Base-by-base conservation (phyloP, 2,113 vertebrate species). In the Tetrao urogallus region DNA sequence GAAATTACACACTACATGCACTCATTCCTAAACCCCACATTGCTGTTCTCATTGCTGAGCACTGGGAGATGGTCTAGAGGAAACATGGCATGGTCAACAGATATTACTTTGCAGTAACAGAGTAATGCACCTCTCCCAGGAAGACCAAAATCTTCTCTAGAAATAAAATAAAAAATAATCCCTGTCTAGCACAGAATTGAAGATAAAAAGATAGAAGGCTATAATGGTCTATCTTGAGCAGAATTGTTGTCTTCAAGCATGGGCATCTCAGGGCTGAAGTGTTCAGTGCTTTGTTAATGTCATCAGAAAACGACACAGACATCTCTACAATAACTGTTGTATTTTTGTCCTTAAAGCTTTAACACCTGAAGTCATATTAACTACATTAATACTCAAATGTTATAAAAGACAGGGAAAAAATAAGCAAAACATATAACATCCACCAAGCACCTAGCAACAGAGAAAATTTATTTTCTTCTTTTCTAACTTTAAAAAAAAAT, bases 1-100 rank as follows among this genome's bases (percentile, higher is more conserved):
- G 70, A 45, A 34, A 32, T 42, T 58, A 42, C 34, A 50, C 0
- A 0, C 11, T 52, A 7, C 40, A 42, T 0, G 0, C 16, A 6
- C 8, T 65, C n/a, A 10, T 82, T 81, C 36, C 16, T 38, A 61
- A 83, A 36, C 40, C 30, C 64, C 40, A 24, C 17, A 4, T 16
- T 58, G 16, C 5, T 70, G 4, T 61, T 73, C 34, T 18, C 20
- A 19, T 20, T 54, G n/a, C 56, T 18, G 52, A 43, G 47, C 7
- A 2, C 11, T 34, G 15, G 30, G 24, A 45, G 47, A 16, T 11
- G 24, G 12, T n/a, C 52, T 71, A 36, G 30, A 64, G 21, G 24
- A 30, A 6, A 13, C 32, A 10, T 8, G 65, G 56, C 45, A 16
- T 21, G 60, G 19, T 3, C 18, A 69, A 3, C 1, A 6, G 45